Base-by-base conservation (phyloP, 2,888 invertebrate genomes). In the Malacosoma neustria region DNA sequence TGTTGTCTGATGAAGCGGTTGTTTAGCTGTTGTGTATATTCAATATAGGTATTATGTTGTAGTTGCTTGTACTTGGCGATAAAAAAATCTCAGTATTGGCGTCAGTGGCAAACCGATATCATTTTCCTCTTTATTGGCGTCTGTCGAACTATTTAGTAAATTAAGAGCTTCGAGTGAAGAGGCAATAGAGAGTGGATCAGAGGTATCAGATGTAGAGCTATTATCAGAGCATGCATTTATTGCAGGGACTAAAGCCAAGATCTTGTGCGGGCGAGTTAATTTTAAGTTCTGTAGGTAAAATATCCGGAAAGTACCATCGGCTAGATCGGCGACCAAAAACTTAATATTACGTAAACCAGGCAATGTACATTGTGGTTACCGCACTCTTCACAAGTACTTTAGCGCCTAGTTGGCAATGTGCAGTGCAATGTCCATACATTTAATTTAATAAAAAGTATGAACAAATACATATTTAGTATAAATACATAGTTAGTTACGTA, bases 61-160 rank as follows among this genome's bases (percentile, higher is more conserved):
- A 43, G 30, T 43, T 43, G 31, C 37, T 41, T 13, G 43, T 43
- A 34, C 13, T 39, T 13, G 41, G 43, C 14, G 37, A 43, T 34
- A 37, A 41, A 34, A 41, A 43, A 39, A 43, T 39, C 37, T 43
- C 41, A 43, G 37, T 33, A 30, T 41, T 35, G 44, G 40, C 30
- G 40, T 44, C 13, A 44, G 36, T 36, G 40, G 41, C 32, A 37
- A 32, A 13, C 31, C 11, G 29, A 35, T 30, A 30, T 39, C 35
- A 32, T 36, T 29, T 41, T 41, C 13, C 36, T 38, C 11, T 36
- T 35, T 35, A 32, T 38, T 38, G 40, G 33, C 22, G 40, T 33
- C n/a, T n/a, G n/a, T n/a, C n/a, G n/a, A n/a, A n/a, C n/a, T n/a
- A n/a, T n/a, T n/a, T n/a, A n/a, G n/a, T 34, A 43, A 38, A 43